Conservation (phyloP, 2,888 invertebrate genomes). For the Rhopalosiphum nymphaeae region DNA sequence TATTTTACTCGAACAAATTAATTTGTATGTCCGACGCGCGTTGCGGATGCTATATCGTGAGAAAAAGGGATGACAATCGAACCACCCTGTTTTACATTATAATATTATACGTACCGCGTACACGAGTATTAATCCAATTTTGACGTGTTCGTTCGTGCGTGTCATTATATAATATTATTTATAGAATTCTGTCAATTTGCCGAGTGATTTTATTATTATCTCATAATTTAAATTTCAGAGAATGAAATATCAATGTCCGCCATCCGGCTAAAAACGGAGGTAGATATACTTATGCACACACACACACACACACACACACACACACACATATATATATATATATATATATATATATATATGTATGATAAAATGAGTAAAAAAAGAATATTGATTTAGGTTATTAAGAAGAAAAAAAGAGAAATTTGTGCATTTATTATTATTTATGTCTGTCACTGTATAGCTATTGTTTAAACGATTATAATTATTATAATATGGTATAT, state of each 20-base stretch:
- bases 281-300: neutral
- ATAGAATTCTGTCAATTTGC: constrained; percentile 39
- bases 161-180: constrained; percentile 50
- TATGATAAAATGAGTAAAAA: neutral
- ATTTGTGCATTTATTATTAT: constrained; percentile 17
- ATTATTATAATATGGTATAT: neutral
- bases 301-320: no score
- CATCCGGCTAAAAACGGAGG: neutral
- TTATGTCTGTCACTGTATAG: constrained; percentile 1
- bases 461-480: constrained; percentile 47
- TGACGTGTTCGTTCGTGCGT: constrained; percentile 32
- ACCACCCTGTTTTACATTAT: constrained; percentile 23
- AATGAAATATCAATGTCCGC: neutral
- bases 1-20: constrained; percentile 19
- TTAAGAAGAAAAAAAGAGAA: constrained; percentile 24
- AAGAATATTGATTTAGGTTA: constrained; percentile 2
- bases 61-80: constrained; percentile 32
- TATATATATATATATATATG: neutral
- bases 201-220: constrained; percentile 36
- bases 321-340: neutral
- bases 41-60: neutral
- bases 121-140: constrained; percentile 39
- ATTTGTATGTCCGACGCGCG: constrained; percentile 2
- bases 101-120: constrained; percentile 2
- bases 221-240: constrained; percentile 31